Base-by-base conservation (phyloP, 2,888 invertebrate genomes). In the Habroteleia sp. region DNA sequence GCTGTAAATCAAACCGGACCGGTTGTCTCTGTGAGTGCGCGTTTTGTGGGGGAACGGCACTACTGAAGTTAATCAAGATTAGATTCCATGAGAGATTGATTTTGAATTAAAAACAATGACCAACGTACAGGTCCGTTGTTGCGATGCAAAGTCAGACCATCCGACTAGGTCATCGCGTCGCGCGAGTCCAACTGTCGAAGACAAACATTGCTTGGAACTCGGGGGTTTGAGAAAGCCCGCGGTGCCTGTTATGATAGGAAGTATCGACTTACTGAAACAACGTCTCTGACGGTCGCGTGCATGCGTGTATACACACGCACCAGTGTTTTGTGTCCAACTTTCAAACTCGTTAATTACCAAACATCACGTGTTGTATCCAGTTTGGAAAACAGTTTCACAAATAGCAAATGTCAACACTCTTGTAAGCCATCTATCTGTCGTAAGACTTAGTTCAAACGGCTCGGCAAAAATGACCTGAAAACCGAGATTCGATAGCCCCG, bases 261-360 rank as follows among this genome's bases (percentile, higher is more conserved):
- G 42, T 69, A 69, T 69, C 69, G 16, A 48, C 60, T 69, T 69
- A 69, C 69, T 14, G 50, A 52, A 60, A 50, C 69, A 69, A 69
- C 60, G 37, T 50, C 42, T 69, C 44, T 42, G 27, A 60, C 29
- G 48, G 41, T 35, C 44, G 25, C 10, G 16, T 13, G 23, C 20
- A 16, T 39, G 10, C 11, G 13, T 17, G 10, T 31, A 14, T 16
- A 16, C 42, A n/a, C 11, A 13, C 14, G 33, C 42, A 27, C 27
- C 11, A 48, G 37, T 35, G 27, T 33, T 20, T 35, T 35, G 42
- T 33, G 23, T 11, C 7, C 10, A 16, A 13, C 1, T 8, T 16
- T 27, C 37, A 41, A 37, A 25, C n/a, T 16, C 25, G 23, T 37
- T 39, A 39, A 52, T 39, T 39, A n/a, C n/a, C 31, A 54, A 41